Percentiles rank a stretch among this genome's conserved stretches.
These are phyloP conservation scores for Lasioglossum vierecki DNA, from an alignment of 2,888 invertebrate species.

Conservation along the genomic window DNA sequence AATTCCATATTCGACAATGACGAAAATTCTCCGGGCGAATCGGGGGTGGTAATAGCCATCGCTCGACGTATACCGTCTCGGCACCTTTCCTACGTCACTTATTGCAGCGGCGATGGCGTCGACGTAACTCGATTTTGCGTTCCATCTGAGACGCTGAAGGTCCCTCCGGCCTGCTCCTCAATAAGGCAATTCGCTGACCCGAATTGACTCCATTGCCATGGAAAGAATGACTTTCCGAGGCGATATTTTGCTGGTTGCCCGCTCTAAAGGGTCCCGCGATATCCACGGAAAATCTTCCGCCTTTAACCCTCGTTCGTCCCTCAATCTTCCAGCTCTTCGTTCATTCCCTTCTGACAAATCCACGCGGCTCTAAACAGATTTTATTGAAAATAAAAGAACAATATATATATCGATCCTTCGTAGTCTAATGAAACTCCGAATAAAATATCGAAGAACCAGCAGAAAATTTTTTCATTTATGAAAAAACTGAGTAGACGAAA, in stretches of 20 bases:
- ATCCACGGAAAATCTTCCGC: background rate
- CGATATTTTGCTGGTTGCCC: constrained; percentile 62
- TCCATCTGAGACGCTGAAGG: constrained; percentile 82
- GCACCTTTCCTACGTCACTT: constrained; percentile 66
- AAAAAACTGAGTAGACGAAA: too few relatives aligned
- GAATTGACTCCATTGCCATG: constrained; percentile 78
- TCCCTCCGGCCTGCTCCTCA: constrained; percentile 79
- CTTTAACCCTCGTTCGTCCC: constrained; percentile 1
- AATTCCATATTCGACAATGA: constrained; percentile 26
- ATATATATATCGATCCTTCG: background rate
- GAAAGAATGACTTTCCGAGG: constrained; percentile 68
- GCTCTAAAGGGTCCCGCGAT: constrained; percentile 32
- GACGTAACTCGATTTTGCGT: constrained; percentile 81
- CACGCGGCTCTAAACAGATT: too few relatives aligned
- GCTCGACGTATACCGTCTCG: constrained; percentile 46
- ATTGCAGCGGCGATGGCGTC: constrained; percentile 73
- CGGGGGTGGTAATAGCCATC: constrained; percentile 51
- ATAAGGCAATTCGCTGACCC: constrained; percentile 83
- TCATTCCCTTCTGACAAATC: background rate
- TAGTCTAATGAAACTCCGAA: background rate
- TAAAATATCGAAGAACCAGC: too few relatives aligned
- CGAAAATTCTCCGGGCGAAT: background rate
- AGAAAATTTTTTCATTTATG: too few relatives aligned
- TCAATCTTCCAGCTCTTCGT: background rate
- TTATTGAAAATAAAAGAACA: background rate